Percentiles rank a stretch among this genome's conserved stretches.
These are phyloP conservation scores for Plectropomus leopardus DNA, from an alignment of 2,113 vertebrate species.

Conservation along the genomic window DNA sequence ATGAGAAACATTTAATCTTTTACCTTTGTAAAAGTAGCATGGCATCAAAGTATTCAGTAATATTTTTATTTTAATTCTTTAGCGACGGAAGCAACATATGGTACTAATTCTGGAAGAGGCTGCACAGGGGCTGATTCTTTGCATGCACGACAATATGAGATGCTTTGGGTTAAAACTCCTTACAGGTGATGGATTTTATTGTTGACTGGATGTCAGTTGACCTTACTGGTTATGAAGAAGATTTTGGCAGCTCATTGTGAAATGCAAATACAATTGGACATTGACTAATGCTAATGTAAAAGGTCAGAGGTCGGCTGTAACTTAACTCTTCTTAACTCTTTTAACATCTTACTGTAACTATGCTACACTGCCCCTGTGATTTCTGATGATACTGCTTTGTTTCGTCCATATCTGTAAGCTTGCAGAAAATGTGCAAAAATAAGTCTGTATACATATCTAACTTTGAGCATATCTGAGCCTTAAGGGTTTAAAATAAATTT, in stretches of 20 bases:
- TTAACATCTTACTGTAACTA: no score
- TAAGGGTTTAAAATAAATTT: neutral
- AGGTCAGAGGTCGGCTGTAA: constrained; percentile 10
- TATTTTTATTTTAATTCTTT: no score
- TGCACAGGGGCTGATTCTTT: neutral
- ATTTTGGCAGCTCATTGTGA: neutral
- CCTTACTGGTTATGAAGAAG: neutral
- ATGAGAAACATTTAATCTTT: neutral
- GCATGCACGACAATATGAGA: neutral
- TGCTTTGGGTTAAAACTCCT: neutral
- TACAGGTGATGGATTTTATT: neutral
- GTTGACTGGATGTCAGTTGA: neutral
- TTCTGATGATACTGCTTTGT: no score
- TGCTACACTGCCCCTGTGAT: no score
- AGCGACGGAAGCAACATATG: neutral
- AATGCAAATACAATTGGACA: neutral
- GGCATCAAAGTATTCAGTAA: no score
- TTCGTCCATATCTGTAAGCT: no score
- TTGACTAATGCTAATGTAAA: neutral
- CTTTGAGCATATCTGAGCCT: no score
- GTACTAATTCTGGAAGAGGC: neutral
- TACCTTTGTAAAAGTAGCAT: neutral
- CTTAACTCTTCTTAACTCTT: no score
- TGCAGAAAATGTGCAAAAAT: no score
- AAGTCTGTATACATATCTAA: no score